These are phyloP conservation scores for Carassius auratus DNA, from an alignment of 2,113 vertebrate genomes.

Conservation along the genomic window DNA sequence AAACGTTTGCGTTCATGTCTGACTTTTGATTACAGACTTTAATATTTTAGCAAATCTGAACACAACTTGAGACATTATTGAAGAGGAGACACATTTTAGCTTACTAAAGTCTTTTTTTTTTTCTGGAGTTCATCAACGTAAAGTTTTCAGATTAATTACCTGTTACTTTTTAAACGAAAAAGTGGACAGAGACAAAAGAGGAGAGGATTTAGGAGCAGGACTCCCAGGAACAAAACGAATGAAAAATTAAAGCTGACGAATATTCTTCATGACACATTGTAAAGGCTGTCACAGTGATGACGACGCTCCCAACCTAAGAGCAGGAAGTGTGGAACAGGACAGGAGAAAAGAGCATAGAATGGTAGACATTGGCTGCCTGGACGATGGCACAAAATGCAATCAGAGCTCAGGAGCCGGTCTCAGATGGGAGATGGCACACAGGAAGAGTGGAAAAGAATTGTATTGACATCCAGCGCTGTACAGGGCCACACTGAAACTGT, in stretches of 20 bases:
- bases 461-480: slow-evolving; percentile 76
- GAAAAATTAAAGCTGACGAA: slow-evolving; percentile 86
- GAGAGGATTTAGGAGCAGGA: neutral
- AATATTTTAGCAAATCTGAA: neutral
- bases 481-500: slow-evolving; percentile 71
- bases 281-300: slow-evolving; percentile 80
- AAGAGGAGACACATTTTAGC: too few relatives aligned
- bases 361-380: slow-evolving; percentile 65
- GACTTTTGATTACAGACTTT: neutral
- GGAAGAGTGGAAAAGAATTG: slow-evolving; percentile 80
- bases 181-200: neutral
- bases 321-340: slow-evolving; percentile 65
- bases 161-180: neutral
- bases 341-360: slow-evolving; percentile 46
- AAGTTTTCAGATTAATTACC: neutral
- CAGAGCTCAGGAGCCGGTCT: slow-evolving; percentile 75
- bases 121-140: neutral
- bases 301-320: slow-evolving; percentile 72
- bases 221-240: slow-evolving; percentile 70
- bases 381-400: slow-evolving; percentile 76
- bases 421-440: slow-evolving; percentile 71
- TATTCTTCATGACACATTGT: slow-evolving; percentile 75
- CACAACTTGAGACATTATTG: too few relatives aligned
- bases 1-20: too few relatives aligned
- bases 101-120: neutral